Conservation (phyloP, 2,113 vertebrate species). For the Xyliphius kryptos region DNA sequence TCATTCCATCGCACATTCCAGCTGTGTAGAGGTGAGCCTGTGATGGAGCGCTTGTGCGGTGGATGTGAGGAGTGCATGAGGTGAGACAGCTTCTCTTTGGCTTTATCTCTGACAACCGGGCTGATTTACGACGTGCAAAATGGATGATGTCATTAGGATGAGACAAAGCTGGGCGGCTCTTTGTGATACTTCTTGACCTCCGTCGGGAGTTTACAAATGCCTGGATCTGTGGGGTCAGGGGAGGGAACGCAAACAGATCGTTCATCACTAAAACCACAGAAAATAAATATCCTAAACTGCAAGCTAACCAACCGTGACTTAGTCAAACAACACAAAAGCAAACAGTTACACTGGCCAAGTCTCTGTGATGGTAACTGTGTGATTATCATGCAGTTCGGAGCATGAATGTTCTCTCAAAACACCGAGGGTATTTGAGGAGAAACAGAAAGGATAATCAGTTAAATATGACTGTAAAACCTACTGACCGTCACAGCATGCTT, state of each 20-base stretch:
- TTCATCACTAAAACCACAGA: slow-evolving; percentile 12
- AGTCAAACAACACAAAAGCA: neutral
- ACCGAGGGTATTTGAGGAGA: neutral
- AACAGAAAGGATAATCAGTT: neutral
- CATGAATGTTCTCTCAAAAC: slow-evolving; percentile 1
- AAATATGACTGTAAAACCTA: neutral
- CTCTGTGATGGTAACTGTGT: neutral
- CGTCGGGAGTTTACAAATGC: neutral
- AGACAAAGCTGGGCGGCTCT: slow-evolving; percentile 24
- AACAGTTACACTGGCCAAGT: neutral
- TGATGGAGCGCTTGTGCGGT: neutral
- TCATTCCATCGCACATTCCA: neutral
- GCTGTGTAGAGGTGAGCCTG: slow-evolving; percentile 8
- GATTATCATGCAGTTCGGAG: neutral
- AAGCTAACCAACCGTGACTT: neutral
- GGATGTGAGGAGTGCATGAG: neutral
- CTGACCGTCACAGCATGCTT: neutral
- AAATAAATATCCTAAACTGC: slow-evolving; percentile 6
- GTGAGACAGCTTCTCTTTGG: slow-evolving; percentile 7
- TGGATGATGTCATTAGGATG: slow-evolving; percentile 49
- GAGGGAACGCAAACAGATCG: slow-evolving; percentile 13
- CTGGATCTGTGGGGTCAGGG: slow-evolving; percentile 6
- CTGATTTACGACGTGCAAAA: slow-evolving; percentile 46
- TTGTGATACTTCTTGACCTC: neutral
- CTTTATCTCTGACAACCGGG: slow-evolving; percentile 26